Conservation (phyloP, 2,888 invertebrate species). For the Dysmachus trigonus region DNA sequence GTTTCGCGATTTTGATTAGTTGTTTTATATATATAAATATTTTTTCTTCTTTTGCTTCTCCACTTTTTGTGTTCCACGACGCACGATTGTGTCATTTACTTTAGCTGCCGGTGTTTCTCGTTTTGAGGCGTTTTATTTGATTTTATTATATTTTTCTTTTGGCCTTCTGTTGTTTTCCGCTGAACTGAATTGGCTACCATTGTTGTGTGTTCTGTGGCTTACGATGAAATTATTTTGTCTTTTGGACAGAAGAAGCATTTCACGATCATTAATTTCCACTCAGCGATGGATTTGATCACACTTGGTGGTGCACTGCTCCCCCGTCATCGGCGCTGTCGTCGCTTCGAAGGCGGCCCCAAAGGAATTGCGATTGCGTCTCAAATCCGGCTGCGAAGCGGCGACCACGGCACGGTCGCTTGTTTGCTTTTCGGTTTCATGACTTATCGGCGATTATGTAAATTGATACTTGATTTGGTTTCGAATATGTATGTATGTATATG, state of each 20-base stretch:
- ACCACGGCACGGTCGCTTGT: neutral
- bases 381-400: neutral
- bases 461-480: neutral
- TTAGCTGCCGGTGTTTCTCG: neutral
- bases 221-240: constrained; percentile 22
- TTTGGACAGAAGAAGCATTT: neutral
- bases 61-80: neutral
- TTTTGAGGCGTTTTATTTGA: neutral
- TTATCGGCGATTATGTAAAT: constrained; percentile 7
- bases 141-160: neutral
- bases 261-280: constrained; percentile 2
- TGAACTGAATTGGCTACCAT: neutral
- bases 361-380: neutral
- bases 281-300: neutral
- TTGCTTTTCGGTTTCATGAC: constrained; percentile 2
- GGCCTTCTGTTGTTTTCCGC: neutral
- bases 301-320: neutral
- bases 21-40: neutral
- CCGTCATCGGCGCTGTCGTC: neutral
- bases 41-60: constrained; percentile 7
- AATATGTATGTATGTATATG: neutral
- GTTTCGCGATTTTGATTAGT: constrained; percentile 36
- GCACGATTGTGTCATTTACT: neutral
- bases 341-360: neutral
- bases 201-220: neutral